Conservation (phyloP, 2,888 invertebrate species). For the Athalia rosae region DNA sequence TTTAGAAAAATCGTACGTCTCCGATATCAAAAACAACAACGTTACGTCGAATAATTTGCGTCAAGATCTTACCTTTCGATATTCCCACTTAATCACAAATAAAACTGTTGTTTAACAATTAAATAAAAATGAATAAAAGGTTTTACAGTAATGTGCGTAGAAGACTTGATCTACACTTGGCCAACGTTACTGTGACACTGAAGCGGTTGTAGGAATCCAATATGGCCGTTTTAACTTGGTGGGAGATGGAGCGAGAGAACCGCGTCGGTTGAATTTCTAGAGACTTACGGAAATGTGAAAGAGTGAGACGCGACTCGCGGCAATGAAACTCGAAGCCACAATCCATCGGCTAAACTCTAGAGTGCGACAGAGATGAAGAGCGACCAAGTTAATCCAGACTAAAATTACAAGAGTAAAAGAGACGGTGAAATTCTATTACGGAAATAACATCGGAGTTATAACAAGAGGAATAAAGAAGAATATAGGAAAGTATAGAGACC, state of each 20-base stretch:
- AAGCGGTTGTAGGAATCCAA: slow-evolving; percentile 22
- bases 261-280: slow-evolving; percentile 20
- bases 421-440: not conserved
- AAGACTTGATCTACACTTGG: slow-evolving; percentile 52
- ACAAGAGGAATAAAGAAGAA: slow-evolving; percentile 45
- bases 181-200: slow-evolving; percentile 61
- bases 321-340: too few relatives aligned
- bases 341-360: too few relatives aligned
- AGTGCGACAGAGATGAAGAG: slow-evolving; percentile 3
- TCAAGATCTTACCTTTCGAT: too few relatives aligned
- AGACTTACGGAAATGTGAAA: slow-evolving; percentile 34
- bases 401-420: not conserved
- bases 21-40: too few relatives aligned
- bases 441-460: slow-evolving; percentile 37
- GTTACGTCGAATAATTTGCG: too few relatives aligned
- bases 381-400: not conserved
- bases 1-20: too few relatives aligned
- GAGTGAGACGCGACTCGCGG: slow-evolving; percentile 37
- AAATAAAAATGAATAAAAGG: not conserved
- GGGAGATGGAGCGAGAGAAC: slow-evolving; percentile 41
- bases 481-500: slow-evolving; percentile 28
- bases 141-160: slow-evolving; percentile 1
- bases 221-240: slow-evolving; percentile 38
- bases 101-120: slow-evolving; percentile 5
- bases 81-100: too few relatives aligned